Evolutionary conservation across 2,113 vertebrate genomes (phyloP), one percentile per base, ranked within the genome.

Genomic region (Mirounga angustirostris): DNA sequence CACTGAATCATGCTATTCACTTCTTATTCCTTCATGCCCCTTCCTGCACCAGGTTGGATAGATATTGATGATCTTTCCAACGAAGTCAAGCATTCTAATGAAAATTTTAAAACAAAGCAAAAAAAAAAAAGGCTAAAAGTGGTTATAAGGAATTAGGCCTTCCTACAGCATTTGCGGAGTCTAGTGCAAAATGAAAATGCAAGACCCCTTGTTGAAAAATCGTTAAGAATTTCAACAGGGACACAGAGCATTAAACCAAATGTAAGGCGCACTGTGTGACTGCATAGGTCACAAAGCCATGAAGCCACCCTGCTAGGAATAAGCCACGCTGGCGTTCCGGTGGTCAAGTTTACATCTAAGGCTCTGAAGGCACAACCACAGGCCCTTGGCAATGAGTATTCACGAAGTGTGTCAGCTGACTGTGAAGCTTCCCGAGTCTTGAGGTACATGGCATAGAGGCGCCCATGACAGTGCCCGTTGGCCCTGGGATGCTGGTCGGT

Each of bases 41-140:
- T 67, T 89, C 40, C 50, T 76, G 15, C 4, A 82, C 15, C 79
- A 19, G 7, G 26, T 87, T 65, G 86, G 46, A 82, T 4, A 94
- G 65, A 58, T 59, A 91, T 76, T 69, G 36, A 91, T 88, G n/a
- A 76, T 67, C 40, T 67, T 65, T 21, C 30, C 50, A 76, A 74
- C 46, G 56, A 83, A 83, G 69, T 83, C 80, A 56, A 74, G 50
- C 28, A 92, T 88, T 94, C 82, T 67, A 52, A 76, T 76, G 67
- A 83, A 83, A 83, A 93, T 52, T 73, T 83, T 67, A 40, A 92
- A 82, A 94, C 36, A 83, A 7, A 81, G 28, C 9, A 59, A 43
- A 73, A 81, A 33, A 79, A 58, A 58, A 58, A 58, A 1, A 50
- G 28, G 22, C 36, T 81, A 43, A 71, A 96, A 54, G 13, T 58